A percentile compares a stretch with the other conserved stretches of the same genome.
phyloP scores from a whole-genome alignment of 2,113 vertebrate species.

The Dromaius novaehollandiae region DNA sequence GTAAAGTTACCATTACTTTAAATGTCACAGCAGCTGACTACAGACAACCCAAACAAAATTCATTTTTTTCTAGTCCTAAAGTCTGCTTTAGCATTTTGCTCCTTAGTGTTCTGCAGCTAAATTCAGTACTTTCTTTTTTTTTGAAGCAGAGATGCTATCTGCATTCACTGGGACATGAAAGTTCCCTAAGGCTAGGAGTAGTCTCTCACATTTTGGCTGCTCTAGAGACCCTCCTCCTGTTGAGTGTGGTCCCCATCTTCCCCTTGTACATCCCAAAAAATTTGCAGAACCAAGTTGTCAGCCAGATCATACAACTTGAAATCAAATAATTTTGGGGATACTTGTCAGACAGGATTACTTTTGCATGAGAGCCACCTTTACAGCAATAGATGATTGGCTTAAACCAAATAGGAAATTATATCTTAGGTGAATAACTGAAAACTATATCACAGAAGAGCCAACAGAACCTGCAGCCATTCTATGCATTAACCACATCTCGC shows the following conservation, averaged over 20 bases:
- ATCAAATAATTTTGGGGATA: not conserved
- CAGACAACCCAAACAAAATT: not conserved
- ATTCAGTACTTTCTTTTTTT: not conserved
- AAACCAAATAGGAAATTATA: not conserved
- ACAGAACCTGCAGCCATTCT: not conserved
- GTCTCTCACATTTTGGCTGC: not conserved
- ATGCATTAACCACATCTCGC: not conserved
- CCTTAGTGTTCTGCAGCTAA: not conserved
- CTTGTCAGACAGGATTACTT: not conserved
- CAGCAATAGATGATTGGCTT: not conserved
- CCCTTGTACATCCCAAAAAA: not conserved
- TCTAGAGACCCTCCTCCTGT: not conserved
- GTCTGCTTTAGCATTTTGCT: not conserved
- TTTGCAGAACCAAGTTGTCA: not conserved
- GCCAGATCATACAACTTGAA: not conserved
- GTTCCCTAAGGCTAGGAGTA: not conserved
- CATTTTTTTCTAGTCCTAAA: not conserved
- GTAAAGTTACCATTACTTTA: not conserved
- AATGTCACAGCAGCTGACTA: not conserved
- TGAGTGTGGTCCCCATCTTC: not conserved
- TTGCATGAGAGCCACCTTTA: not conserved
- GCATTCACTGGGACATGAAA: not conserved
- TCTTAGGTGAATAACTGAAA: not conserved
- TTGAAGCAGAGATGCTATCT: not conserved
- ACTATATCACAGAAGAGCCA: not conserved